Base-by-base conservation (phyloP, 2,113 vertebrate genomes). In the Spheniscus mendiculus region DNA sequence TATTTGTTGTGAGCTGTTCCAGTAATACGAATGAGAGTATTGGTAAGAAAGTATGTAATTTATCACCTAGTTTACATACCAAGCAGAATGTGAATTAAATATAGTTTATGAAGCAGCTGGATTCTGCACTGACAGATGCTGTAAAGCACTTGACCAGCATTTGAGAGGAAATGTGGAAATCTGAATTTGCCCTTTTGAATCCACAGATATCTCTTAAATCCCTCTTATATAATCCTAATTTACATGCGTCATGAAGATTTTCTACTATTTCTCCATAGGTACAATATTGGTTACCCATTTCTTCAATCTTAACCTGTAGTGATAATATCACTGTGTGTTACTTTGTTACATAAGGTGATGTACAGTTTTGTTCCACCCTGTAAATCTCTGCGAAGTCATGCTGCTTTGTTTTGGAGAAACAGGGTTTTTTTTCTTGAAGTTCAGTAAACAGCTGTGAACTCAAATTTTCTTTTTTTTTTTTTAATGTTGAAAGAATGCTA, bases 401-500 rank as follows among this genome's bases (percentile, higher is more conserved):
- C 50, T 78, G 84, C 42, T 94, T 83, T 59, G 22, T 2, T 67
- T 58, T 62, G 34, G 23, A 56, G 56, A 83, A 80, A 34, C 15
- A 40, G 19, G 19, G 2, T 2, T 32, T 49, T 45, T 59, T 49
- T 61, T 11, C 22, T 34, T 58, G 13, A 70, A 59, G 52, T 16
- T 86, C n/a, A 17, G 38, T 42, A 27, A 55, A 42, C n/a, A 50
- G 20, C 61, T 79, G 65, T 62, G 73, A 91, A 16, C 61, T 84
- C 32, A 40, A 34, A 5, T 34, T 52, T 67, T n/a, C 12, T 27
- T 44, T 77, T 90, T 59, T 34, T 97, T 25, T 84, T 55, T 94
- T 91, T 87, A 63, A 74, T 76, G 61, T 91, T 63, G 38, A 29
- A 98, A 99, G 99, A 99, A 99, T 90, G 99, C 99, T 55, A 99